These are phyloP conservation scores for Apodemia zela DNA, from an alignment of 2,888 invertebrate genomes.

Conservation along the genomic window DNA sequence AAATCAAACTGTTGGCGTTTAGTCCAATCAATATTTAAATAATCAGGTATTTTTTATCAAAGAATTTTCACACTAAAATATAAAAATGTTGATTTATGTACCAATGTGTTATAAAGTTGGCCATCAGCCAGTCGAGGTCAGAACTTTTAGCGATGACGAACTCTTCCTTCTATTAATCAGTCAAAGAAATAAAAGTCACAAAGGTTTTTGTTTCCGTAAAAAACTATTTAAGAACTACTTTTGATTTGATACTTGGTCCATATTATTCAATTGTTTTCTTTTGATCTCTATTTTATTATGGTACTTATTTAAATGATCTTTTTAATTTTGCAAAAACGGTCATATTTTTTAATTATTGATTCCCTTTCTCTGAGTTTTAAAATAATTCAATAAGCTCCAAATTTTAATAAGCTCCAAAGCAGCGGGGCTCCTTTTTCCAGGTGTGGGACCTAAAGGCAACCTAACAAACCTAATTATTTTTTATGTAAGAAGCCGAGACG, in stretches of 20 bases:
- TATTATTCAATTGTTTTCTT: neutral
- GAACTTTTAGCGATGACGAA: conserved; percentile 43
- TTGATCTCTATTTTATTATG: no score
- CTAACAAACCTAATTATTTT: no score
- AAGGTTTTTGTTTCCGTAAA: neutral
- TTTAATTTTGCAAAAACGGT: no score
- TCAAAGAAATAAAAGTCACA: neutral
- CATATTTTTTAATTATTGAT: no score
- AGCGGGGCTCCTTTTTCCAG: no score
- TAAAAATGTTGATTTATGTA: conserved; percentile 2
- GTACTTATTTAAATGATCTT: no score
- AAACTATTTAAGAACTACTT: neutral
- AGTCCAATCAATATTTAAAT: neutral
- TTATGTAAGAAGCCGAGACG: no score
- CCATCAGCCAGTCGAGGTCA: conserved; percentile 40
- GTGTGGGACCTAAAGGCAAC: no score
- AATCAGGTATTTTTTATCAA: neutral
- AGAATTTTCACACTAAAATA: neutral
- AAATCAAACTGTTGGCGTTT: neutral
- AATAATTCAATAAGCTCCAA: no score
- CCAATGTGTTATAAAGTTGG: conserved; percentile 38
- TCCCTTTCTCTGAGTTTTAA: no score
- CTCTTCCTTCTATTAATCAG: conserved; percentile 4
- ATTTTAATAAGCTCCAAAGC: no score
- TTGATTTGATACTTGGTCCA: neutral